Base-by-base conservation (phyloP, 2,888 invertebrate genomes). In the Ichneumon xanthorius region DNA sequence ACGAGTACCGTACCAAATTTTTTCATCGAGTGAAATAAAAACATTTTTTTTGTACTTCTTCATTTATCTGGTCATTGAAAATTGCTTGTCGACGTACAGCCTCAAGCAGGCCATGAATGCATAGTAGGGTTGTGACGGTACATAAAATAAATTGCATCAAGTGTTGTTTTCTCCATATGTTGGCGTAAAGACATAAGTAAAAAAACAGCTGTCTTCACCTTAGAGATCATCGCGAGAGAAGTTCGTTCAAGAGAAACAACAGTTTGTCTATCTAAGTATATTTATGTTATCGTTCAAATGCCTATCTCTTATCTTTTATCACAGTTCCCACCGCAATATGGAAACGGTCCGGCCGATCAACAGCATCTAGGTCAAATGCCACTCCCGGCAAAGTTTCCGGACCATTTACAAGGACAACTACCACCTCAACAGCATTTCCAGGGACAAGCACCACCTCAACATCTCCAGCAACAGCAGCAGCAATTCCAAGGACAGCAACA, bases 291-390 rank as follows among this genome's bases (percentile, higher is more conserved):
- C 40, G 11, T 40, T 40, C 40, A 26, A 50, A 37, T 81, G 30
- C 19, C 40, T 73, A 53, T 71, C 45, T 67, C 37, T 78, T 68
- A 61, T 63, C 48, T 63, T 11, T 65, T 80, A 75, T 76, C 61
- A 14, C 85, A 92, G 92, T 91, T 90, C 72, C 91, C 90, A 7
- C 86, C 90, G 9, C 89, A 90, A 37, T 70, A 89, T 77, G 87
- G 26, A 26, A 82, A 88, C n/a, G 78, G 30, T 53, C 87, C 83
- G 22, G 61, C 73, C 11, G 71, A 63, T n/a, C 75, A 90, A 30
- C 89, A 88, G 61, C 86, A 88, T 48, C 84, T 80, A 14, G 88
- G 88, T 9, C 90, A 90, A 78, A 73, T 84, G 5, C 88, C 87
- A 0, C 45, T 37, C 5, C 68, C 9, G 80, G 79, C 37, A 86